These are phyloP conservation scores for Drosophila emarginata DNA, from an alignment of 2,888 invertebrate species.

Conservation along the genomic window DNA sequence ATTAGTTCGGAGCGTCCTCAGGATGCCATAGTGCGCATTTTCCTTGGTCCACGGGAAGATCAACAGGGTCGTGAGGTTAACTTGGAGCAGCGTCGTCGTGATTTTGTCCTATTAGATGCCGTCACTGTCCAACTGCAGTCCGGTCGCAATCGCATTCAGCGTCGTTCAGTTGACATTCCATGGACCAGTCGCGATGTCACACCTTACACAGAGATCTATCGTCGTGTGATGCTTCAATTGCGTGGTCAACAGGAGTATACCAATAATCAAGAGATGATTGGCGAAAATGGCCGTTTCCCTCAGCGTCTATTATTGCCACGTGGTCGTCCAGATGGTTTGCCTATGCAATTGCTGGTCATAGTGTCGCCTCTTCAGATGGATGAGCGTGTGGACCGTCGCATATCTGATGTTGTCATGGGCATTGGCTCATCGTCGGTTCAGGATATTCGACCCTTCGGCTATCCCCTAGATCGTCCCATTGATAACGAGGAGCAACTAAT, in stretches of 20 bases:
- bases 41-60: slow-evolving; percentile 88
- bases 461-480: slow-evolving; percentile 70
- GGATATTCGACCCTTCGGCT: slow-evolving; percentile 69
- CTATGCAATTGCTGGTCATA: slow-evolving; percentile 85
- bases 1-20: slow-evolving; percentile 85
- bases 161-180: slow-evolving; percentile 68
- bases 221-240: slow-evolving; percentile 83
- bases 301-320: slow-evolving; percentile 86
- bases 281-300: slow-evolving; percentile 84
- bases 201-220: slow-evolving; percentile 81
- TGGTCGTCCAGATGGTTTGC: slow-evolving; percentile 85
- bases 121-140: slow-evolving; percentile 84
- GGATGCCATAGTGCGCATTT: slow-evolving; percentile 85
- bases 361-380: slow-evolving; percentile 83
- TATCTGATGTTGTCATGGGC: slow-evolving; percentile 55
- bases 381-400: slow-evolving; percentile 24
- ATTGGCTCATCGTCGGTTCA: slow-evolving; percentile 44
- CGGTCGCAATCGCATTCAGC: slow-evolving; percentile 82
- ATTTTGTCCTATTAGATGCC: slow-evolving; percentile 86
- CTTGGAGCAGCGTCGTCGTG: slow-evolving; percentile 82
- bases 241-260: slow-evolving; percentile 76
- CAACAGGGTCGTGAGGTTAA: slow-evolving; percentile 79
- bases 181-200: slow-evolving; percentile 85
- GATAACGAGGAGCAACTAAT: slow-evolving; percentile 53
- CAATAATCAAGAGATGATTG: slow-evolving; percentile 67